These are phyloP conservation scores for Echinometra lucunter DNA, from an alignment of 53 echinoderm and acorn worm genomes.

Conservation along the genomic window DNA sequence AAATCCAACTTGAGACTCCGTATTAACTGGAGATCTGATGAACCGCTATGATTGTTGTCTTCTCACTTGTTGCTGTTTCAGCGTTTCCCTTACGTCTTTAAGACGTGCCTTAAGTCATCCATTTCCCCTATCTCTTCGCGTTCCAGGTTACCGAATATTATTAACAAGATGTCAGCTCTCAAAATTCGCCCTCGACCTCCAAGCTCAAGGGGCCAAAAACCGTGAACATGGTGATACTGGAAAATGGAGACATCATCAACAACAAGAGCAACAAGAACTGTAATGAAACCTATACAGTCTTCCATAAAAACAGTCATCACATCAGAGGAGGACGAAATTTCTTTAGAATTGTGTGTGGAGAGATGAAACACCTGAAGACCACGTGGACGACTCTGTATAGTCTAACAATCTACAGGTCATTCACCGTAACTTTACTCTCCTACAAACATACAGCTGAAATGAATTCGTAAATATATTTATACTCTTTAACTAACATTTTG, in stretches of 20 bases:
- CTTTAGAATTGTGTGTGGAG: background rate
- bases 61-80: background rate
- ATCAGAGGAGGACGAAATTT: background rate
- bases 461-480: background rate
- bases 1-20: too few species aligned
- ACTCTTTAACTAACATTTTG: background rate
- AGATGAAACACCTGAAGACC: background rate
- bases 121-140: background rate
- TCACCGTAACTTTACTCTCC: background rate
- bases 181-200: constrained; percentile 23
- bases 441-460: background rate
- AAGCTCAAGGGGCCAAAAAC: background rate
- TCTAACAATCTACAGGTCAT: background rate
- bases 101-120: background rate
- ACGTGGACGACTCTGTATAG: background rate
- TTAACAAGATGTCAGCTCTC: constrained; percentile 25
- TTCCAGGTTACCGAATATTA: constrained; percentile 46
- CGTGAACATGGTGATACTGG: background rate
- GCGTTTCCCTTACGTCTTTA: too few species aligned
- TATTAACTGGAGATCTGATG: too few species aligned
- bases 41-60: background rate
- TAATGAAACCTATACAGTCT: too few species aligned
- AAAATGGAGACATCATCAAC: background rate
- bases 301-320: background rate
- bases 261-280: background rate